Evolutionary conservation across 2,113 vertebrate species (phyloP), one percentile per base, ranked within the genome.

Genomic region (Megaceryle torquata): DNA sequence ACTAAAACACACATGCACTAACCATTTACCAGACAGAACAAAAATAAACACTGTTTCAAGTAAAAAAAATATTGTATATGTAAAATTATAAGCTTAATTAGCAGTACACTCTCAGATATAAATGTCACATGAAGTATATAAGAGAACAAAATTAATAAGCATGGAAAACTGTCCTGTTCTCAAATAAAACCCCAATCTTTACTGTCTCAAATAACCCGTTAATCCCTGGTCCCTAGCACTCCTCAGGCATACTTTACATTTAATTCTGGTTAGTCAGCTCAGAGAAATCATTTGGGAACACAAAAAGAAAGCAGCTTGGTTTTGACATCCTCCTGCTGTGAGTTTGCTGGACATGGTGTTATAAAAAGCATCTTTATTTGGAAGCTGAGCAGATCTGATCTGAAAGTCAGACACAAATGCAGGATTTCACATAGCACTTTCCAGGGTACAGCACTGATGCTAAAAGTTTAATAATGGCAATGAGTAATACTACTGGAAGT

Each of bases 301-400:
- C 65, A 63, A 92, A 92, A 92, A 91, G 80, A 95, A 92, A 92
- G 89, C 88, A 96, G 94, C 88, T 71, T 37, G 46, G 60, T 3
- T 48, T 44, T 59, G 91, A 71, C 35, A 31, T 46, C 91, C 95
- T 78, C 91, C 95, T 78, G 84, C 89, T 89, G 91, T 0, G 89
- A 84, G 69, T 60, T 65, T 93, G 86, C 87, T 82, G 95, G 92
- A 76, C 92, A 41, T 29, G 2, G 7, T 24, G 86, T 5, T 22
- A 75, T 24, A 43, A 93, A 92, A 91, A 95, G 81, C 77, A 76
- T 80, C 94, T 95, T 82, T 82, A 69, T 93, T 91, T 92, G 93
- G 94, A 85, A 89, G 77, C 91, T 84, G 83, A 86, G 78, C 80
- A 93, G 81, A 57, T 41, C 64, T 51, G 64, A 75, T 16, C 65